Evolutionary conservation across 2,113 vertebrate genomes (phyloP).

Genomic region (Cisticola juncidis): DNA sequence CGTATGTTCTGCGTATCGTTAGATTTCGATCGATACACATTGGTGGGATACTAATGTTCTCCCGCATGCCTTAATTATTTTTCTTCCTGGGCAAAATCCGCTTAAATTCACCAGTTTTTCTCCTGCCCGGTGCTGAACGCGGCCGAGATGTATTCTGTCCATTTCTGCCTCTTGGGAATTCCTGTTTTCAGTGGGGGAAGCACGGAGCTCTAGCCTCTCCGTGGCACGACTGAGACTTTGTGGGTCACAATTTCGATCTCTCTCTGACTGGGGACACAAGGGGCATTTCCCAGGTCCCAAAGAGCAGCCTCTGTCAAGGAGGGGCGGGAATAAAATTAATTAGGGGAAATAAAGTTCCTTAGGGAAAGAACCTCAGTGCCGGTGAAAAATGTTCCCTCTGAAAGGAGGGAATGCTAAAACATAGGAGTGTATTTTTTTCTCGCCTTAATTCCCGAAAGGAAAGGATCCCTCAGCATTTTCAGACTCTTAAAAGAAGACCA

Average conservation of each 20-base stretch:
- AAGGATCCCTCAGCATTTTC: neutral
- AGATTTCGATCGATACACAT: neutral
- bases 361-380: neutral
- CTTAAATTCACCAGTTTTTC: neutral
- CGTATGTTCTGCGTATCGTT: neutral
- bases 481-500: neutral
- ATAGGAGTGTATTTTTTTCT: neutral
- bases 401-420: neutral
- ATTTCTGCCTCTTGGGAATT: neutral
- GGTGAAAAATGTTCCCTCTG: neutral
- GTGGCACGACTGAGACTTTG: neutral
- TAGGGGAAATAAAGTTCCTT: no score
- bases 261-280: neutral
- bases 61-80: neutral
- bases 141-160: neutral
- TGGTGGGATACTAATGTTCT: no score
- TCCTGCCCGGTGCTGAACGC: neutral
- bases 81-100: no score
- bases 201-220: neutral
- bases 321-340: neutral
- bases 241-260: neutral
- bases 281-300: neutral
- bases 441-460: no score
- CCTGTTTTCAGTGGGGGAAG: fast-evolving
- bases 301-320: neutral